phyloP scores from a whole-genome alignment of 2,888 invertebrate species.

The Polydrusus tereticollis region DNA sequence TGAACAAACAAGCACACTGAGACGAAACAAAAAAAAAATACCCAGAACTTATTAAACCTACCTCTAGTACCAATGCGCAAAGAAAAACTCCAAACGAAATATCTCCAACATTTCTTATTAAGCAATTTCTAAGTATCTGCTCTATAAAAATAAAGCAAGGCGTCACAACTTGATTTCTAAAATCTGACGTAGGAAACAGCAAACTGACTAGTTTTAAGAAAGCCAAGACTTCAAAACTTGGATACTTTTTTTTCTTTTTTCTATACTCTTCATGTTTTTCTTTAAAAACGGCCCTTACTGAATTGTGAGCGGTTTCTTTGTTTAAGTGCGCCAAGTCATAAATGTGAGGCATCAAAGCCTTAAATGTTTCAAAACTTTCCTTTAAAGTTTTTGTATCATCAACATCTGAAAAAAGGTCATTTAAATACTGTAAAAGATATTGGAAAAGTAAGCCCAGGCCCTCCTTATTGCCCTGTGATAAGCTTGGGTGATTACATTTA shows the following conservation, averaged over 20 bases:
- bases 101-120: slow-evolving; percentile 75
- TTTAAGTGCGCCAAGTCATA: slow-evolving; percentile 81
- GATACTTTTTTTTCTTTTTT: slow-evolving; percentile 73
- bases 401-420: slow-evolving; percentile 73
- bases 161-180: slow-evolving; percentile 88
- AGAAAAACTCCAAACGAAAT: slow-evolving; percentile 84
- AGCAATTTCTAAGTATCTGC: slow-evolving; percentile 79
- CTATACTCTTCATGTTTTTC: slow-evolving; percentile 78
- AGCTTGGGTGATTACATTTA: slow-evolving; percentile 88
- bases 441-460: slow-evolving; percentile 81
- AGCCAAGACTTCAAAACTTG: slow-evolving; percentile 78
- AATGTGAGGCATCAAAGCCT: slow-evolving; percentile 70
- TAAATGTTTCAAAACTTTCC: slow-evolving; percentile 73
- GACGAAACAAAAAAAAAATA: not conserved
- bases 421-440: slow-evolving; percentile 82
- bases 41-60: slow-evolving; percentile 62
- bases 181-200: slow-evolving; percentile 92
- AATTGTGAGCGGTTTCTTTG: slow-evolving; percentile 76
- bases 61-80: slow-evolving; percentile 80
- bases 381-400: slow-evolving; percentile 64
- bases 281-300: slow-evolving; percentile 77
- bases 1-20: not conserved
- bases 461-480: slow-evolving; percentile 83
- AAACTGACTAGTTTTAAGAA: slow-evolving; percentile 86
- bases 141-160: slow-evolving; percentile 87